Evolutionary conservation across 2,888 invertebrate genomes (phyloP).

Genomic region (Phasia obesa): DNA sequence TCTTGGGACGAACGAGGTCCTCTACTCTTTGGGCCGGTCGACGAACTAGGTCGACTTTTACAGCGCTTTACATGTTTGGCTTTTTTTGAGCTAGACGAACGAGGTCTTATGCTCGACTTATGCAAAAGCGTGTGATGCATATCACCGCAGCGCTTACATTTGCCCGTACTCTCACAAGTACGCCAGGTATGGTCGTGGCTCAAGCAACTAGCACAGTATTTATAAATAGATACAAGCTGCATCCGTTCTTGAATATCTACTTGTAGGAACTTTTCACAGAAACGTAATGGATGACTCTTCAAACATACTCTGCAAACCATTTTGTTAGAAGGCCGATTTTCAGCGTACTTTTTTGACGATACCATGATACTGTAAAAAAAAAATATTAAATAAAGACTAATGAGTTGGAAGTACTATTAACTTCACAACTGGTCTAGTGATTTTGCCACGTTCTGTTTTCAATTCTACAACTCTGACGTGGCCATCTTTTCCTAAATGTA

Average conservation of each 20-base stretch:
- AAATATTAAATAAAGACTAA: slow-evolving; percentile 6
- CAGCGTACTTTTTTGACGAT: not conserved
- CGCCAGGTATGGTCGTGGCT: slow-evolving; percentile 27
- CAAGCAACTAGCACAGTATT: slow-evolving; percentile 16
- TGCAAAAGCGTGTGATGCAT: slow-evolving; percentile 12
- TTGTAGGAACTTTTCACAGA: not conserved
- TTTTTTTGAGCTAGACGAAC: not conserved
- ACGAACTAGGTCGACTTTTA: not conserved
- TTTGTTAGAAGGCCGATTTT: not conserved
- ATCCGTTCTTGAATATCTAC: not conserved
- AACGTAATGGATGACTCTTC: not conserved
- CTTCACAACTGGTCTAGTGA: slow-evolving; percentile 22
- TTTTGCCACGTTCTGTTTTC: not conserved
- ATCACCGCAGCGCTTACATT: slow-evolving; percentile 13
- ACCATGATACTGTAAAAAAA: slow-evolving; percentile 9
- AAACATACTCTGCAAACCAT: slow-evolving; percentile 27
- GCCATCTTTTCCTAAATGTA: slow-evolving; percentile 22
- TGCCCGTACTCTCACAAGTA: slow-evolving; percentile 12
- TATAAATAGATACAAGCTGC: not conserved
- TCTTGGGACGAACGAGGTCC: slow-evolving; percentile 6
- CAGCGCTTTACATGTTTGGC: not conserved
- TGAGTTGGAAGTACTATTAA: slow-evolving; percentile 20
- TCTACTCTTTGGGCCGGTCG: not conserved
- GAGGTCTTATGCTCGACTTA: not conserved
- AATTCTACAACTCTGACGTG: slow-evolving; percentile 37